These are phyloP conservation scores for Brenthis ino DNA, from an alignment of 2,888 invertebrate genomes.

Conservation along the genomic window DNA sequence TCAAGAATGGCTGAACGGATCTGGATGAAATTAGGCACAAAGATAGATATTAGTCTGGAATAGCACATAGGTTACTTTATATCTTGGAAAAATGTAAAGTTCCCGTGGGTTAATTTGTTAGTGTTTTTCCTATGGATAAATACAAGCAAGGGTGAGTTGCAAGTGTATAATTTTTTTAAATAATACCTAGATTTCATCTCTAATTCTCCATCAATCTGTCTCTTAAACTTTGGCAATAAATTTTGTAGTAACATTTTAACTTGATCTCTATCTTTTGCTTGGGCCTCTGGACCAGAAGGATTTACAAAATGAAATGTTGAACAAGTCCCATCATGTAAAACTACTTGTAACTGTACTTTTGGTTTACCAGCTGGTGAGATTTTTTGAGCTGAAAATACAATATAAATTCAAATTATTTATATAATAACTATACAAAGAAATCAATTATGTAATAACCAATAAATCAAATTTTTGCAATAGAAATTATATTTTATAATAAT, in stretches of 20 bases:
- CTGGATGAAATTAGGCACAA: too few relatives aligned
- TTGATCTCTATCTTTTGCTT: constrained; percentile 94
- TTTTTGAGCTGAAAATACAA: constrained; percentile 90
- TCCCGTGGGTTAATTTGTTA: too few relatives aligned
- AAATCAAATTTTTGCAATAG: too few relatives aligned
- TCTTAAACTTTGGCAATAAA: constrained; percentile 95
- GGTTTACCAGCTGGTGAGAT: constrained; percentile 98
- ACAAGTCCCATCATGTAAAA: constrained; percentile 95
- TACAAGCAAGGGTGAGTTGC: too few relatives aligned
- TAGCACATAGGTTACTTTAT: too few relatives aligned
- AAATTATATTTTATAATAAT: too few relatives aligned
- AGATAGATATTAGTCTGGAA: too few relatives aligned
- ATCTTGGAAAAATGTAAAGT: too few relatives aligned
- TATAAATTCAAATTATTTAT: background rate
- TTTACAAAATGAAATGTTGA: constrained; percentile 99
- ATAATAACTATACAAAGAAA: too few relatives aligned
- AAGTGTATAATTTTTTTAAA: background rate
- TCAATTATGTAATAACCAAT: too few relatives aligned
- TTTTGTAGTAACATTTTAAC: constrained; percentile 96
- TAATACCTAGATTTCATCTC: constrained; percentile 91
- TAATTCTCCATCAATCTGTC: constrained; percentile 94
- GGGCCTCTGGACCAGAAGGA: constrained; percentile 90
- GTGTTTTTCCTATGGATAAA: too few relatives aligned
- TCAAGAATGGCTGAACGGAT: too few relatives aligned
- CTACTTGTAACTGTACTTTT: constrained; percentile 98